These are phyloP conservation scores for Sparidentex hasta DNA, from an alignment of 2,797 vertebrate species.

Conservation along the genomic window DNA sequence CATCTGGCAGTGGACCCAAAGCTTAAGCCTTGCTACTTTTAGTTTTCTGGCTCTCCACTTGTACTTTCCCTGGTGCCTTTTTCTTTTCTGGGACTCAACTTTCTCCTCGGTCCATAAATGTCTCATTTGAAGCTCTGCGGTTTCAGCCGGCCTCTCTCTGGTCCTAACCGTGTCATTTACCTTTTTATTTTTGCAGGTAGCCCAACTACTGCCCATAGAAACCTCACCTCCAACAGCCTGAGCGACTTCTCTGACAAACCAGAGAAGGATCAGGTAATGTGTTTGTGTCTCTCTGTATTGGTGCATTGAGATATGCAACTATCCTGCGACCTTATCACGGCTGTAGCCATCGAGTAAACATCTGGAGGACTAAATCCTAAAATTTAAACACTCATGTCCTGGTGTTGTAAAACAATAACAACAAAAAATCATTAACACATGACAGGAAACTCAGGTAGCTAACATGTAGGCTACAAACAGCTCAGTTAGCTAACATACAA, in stretches of 20 bases:
- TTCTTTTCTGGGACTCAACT: constrained; percentile 32
- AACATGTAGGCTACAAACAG: too few species aligned
- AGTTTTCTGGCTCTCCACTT: constrained; percentile 56
- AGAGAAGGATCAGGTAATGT: constrained; percentile 95
- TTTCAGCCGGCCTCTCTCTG: background rate
- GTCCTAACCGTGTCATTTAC: constrained; percentile 22
- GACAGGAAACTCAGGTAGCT: too few species aligned
- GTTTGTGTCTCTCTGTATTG: background rate
- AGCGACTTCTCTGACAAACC: constrained; percentile 98
- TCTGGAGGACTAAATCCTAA: too few species aligned
- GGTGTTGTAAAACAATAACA: too few species aligned
- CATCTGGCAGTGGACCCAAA: constrained; percentile 58
- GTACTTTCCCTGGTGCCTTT: constrained; percentile 12
- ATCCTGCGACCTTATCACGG: too few species aligned
- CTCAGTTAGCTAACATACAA: too few species aligned
- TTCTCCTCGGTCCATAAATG: background rate
- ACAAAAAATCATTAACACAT: too few species aligned
- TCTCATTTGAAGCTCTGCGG: background rate
- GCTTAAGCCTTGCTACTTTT: constrained; percentile 66
- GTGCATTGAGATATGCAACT: background rate
- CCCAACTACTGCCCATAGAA: constrained; percentile 92
- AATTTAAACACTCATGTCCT: too few species aligned
- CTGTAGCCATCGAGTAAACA: too few species aligned
- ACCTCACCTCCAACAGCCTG: constrained; percentile 96
- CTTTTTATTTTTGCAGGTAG: constrained; percentile 87